Percentiles rank a stretch among this genome's conserved stretches.
Evolutionary conservation across 2,113 vertebrate species (phyloP).

Genomic region (Holacanthus passer): DNA sequence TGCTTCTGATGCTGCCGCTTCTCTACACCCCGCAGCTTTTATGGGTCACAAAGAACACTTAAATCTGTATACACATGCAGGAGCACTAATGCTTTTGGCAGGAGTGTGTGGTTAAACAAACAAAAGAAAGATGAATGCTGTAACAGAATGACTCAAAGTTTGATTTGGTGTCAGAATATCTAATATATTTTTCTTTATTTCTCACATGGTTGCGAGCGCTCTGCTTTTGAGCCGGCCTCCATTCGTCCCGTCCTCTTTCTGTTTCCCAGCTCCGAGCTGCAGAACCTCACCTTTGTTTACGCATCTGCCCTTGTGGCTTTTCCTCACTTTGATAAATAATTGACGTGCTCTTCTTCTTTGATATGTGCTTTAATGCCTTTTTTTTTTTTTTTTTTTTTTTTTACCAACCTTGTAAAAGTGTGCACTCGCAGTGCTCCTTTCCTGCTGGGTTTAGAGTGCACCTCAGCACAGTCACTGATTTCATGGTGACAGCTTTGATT

Average conservation of each 20-base stretch:
- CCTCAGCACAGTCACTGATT: conserved; percentile 53
- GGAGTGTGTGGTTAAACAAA: conserved; percentile 36
- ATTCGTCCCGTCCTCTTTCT: conserved; percentile 11
- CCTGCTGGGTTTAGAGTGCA: conserved; percentile 66
- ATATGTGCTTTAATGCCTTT: conserved; percentile 76
- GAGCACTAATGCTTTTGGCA: conserved; percentile 29
- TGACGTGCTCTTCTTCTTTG: conserved; percentile 74
- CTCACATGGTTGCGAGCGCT: not conserved
- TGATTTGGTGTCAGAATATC: conserved; percentile 8
- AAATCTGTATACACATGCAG: conserved; percentile 27
- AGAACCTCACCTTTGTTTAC: conserved; percentile 74
- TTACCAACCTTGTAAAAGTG: conserved; percentile 62
- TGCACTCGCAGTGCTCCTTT: conserved; percentile 50
- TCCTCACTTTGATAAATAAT: conserved; percentile 79
- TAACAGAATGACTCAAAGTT: not conserved
- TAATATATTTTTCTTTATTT: not conserved
- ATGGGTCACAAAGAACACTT: conserved; percentile 58
- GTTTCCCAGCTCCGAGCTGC: conserved; percentile 27
- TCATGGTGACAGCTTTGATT: conserved; percentile 60
- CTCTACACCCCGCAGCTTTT: conserved; percentile 50
- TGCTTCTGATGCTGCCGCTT: conserved; percentile 47
- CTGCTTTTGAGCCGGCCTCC: not conserved
- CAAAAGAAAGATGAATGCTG: not conserved
- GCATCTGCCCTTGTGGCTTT: conserved; percentile 58
- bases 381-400: conserved; percentile 71